Base-by-base conservation (phyloP, 2,797 vertebrate species). In the Peromyscus aztecus region DNA sequence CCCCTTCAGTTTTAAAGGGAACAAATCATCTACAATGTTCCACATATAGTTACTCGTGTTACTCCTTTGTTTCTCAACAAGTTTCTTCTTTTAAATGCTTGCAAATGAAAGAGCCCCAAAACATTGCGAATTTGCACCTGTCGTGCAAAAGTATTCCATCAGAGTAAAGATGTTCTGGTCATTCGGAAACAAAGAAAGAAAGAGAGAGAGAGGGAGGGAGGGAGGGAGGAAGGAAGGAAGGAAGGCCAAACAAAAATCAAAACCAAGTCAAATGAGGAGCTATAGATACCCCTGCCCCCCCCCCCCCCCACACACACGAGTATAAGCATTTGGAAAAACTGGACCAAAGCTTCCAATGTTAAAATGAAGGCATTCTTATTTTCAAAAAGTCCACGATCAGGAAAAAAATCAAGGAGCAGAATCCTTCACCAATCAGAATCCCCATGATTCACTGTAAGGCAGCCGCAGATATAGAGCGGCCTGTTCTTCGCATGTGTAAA, bases 361-460 rank as follows among this genome's bases (percentile, higher is more conserved):
- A 67, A 89, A 91, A 83, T 90, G 43, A 84, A 81, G 9, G 5
- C 23, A 73, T 94, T 82, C 34, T 63, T 43, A 76, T 90, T 80
- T 92, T 29, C 57, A 91, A 63, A 91, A 63, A 91, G 57, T 84
- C 21, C 90, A 6, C 37, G 49, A 65, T 88, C 14, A 34, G 76
- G 23, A 49, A 76, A 95, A 65, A 83, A 95, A 83, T 61, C 7
- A 34, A 13, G n/a, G 31, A 94, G 16, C 34, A 49, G 49, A 52
- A 52, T 52, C 49, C 13, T 52, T 52, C 49, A 52, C 49, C 49
- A 52, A 52, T 52, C 49, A 52, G 49, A 49, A 52, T 52, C 49
- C 12, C 49, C 23, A 29, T 76, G 77, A 69, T 27, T 14, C 23
- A 65, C 75, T 69, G 9, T 10, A 6, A 14, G 27, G 17, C 34